These are phyloP conservation scores for Maconellicoccus hirsutus DNA, from an alignment of 1,140 invertebrate species.

Conservation along the genomic window DNA sequence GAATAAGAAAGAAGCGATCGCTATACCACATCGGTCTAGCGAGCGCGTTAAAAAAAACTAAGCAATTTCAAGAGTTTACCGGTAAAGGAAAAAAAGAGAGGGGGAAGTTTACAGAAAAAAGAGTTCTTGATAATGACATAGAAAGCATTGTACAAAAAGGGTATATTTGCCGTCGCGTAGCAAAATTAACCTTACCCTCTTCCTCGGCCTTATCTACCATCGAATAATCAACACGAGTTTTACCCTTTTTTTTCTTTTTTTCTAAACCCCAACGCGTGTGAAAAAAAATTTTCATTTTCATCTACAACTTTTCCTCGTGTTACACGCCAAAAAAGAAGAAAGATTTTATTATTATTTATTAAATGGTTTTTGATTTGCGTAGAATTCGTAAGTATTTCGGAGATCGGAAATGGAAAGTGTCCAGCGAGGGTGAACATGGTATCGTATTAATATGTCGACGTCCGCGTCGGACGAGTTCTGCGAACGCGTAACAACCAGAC, in stretches of 20 bases:
- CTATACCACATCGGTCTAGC: not conserved
- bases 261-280: not conserved
- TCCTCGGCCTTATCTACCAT: not conserved
- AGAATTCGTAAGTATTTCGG: too few relatives aligned
- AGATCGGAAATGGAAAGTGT: too few relatives aligned
- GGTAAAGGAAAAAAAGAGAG: not conserved
- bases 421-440: too few relatives aligned
- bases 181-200: constrained; percentile 13
- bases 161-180: constrained; percentile 16
- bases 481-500: too few relatives aligned
- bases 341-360: too few relatives aligned
- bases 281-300: not conserved
- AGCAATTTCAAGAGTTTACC: too few relatives aligned
- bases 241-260: constrained; percentile 14
- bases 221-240: not conserved
- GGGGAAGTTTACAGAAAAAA: not conserved
- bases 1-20: not conserved
- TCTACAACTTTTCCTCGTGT: not conserved
- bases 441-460: too few relatives aligned
- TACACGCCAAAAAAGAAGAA: too few relatives aligned
- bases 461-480: too few relatives aligned
- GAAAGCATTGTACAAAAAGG: constrained; percentile 15
- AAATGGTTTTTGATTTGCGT: too few relatives aligned
- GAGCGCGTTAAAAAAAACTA: too few relatives aligned
- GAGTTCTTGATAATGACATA: constrained; percentile 15